Percentiles rank a stretch among this genome's conserved stretches.
phyloP scores from a whole-genome alignment of 2,113 vertebrate genomes.

The Mus spicilegus region DNA sequence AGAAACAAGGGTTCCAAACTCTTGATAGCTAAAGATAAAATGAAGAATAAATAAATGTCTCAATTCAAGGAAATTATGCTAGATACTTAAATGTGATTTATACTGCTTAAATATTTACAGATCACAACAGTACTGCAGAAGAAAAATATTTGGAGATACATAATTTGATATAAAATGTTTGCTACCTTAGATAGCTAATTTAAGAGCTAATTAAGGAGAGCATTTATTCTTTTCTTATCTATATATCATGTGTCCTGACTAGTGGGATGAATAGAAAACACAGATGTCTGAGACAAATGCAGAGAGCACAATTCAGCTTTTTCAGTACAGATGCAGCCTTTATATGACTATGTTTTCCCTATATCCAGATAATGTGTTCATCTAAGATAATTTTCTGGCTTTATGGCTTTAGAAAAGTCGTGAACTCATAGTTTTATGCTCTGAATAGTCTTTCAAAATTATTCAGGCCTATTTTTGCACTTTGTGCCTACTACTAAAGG shows the following conservation, averaged over 20 bases:
- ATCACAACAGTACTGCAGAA: not conserved
- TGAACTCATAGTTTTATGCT: conserved; percentile 18
- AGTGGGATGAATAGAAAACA: conserved; percentile 20
- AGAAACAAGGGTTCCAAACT: not conserved
- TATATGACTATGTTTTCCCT: not conserved
- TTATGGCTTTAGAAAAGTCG: conserved; percentile 12
- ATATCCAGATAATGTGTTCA: not conserved
- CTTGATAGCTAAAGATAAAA: not conserved
- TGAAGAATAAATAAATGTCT: conserved; percentile 4
- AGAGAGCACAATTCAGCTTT: not conserved
- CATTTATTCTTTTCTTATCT: conserved; percentile 12
- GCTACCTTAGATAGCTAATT: not conserved
- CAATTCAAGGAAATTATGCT: conserved; percentile 12
- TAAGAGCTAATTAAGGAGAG: conserved; percentile 11
- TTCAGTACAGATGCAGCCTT: not conserved
- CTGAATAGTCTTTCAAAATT: not conserved
- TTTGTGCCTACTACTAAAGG: conserved; percentile 32
- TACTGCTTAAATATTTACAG: not conserved
- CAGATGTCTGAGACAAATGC: not conserved
- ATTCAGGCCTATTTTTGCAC: not conserved
- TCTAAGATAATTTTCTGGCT: not conserved
- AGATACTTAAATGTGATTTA: not conserved
- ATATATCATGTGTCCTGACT: not conserved
- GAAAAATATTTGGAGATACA: conserved; percentile 32
- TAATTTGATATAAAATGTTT: conserved; percentile 41